A percentile compares a stretch with the other conserved stretches of the same genome.
These are phyloP conservation scores for Branchipolynoe longqiensis DNA, from an alignment of 2,888 invertebrate genomes.

Conservation along the genomic window DNA sequence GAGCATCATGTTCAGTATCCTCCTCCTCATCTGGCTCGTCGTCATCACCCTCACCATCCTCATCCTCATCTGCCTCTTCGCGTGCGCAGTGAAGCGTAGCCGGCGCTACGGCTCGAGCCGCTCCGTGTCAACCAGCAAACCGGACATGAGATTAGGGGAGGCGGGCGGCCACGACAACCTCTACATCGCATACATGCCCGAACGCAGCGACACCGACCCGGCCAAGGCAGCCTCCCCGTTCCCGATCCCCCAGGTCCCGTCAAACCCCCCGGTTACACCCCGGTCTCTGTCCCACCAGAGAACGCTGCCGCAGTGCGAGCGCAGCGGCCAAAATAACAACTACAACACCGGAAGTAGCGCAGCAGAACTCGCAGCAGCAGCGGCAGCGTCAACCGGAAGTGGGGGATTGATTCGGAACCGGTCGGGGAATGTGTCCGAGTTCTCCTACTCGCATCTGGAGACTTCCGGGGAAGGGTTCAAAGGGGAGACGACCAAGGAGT, in stretches of 20 bases:
- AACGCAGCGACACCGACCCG: conserved; percentile 28
- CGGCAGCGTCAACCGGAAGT: too few relatives aligned
- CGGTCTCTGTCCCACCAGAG: too few relatives aligned
- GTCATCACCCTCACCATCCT: conserved; percentile 46
- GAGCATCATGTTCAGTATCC: conserved; percentile 15
- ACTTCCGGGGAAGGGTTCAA: conserved; percentile 40
- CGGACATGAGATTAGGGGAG: conserved; percentile 29
- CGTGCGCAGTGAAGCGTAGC: not conserved
- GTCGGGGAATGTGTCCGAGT: conserved; percentile 44
- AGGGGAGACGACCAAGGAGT: conserved; percentile 51
- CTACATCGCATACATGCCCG: conserved; percentile 50
- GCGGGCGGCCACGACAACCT: conserved; percentile 32
- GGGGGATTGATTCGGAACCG: conserved; percentile 5
- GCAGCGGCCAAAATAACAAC: not conserved
- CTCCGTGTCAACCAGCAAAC: conserved; percentile 15
- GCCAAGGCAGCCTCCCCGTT: conserved; percentile 25
- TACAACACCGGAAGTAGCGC: not conserved
- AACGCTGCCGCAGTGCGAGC: not conserved
- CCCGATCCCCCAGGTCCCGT: not conserved
- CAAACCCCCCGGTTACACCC: not conserved
- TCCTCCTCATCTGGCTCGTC: conserved; percentile 31
- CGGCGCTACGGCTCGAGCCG: conserved; percentile 4
- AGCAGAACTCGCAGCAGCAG: not conserved
- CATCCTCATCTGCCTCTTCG: conserved; percentile 52
- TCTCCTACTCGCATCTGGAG: conserved; percentile 43